Evolutionary conservation across 2,113 vertebrate species (phyloP), one percentile per base, ranked within the genome.

Genomic region (Pholis gunnellus): DNA sequence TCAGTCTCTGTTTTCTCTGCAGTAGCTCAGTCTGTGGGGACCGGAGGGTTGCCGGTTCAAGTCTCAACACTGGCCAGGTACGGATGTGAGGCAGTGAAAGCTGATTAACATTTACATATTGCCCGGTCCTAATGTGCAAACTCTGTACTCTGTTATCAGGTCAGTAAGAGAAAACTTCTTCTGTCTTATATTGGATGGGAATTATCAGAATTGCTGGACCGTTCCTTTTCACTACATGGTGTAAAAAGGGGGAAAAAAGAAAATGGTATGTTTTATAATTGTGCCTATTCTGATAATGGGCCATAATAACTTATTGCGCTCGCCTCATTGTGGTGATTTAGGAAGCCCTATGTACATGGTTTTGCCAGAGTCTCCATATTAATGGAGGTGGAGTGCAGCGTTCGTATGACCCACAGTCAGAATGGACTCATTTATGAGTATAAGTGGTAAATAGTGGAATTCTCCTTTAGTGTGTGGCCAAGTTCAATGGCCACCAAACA

Each of bases 201-300:
- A 17, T 25, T 9, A 34, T 63, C 29, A 31, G 31, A 52, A 50
- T 52, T 7, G 72, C 5, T 50, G 1, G n/a, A 10, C n/a, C 5
- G 0, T 25, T 17, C 18, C 25, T 48, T 60, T 27, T 56, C 4
- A 72, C 34, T 7, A 40, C 6, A 9, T 11, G 36, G 0, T 71
- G 9, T 17, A 50, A 20, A 61, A 18, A 61, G 59, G 50, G 46
- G 14, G 44, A 38, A 48, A 9, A 54, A 54, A n/a, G 5, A 56
- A 56, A n/a, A 56, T 25, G 9, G 0, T 25, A 56, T 56, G 6
- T 18, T 29, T 31, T 22, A 22, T 38, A 40, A 27, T 31, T 44
- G 25, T 8, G 10, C 11, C 27, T 20, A n/a, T 36, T 36, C 27
- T 48, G 20, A 48, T 15, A 48, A 48, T 48, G 72, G 36, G 54